Evolutionary conservation across 2,113 vertebrate genomes (phyloP), one percentile per base, ranked within the genome.

Genomic region (Passer domesticus): DNA sequence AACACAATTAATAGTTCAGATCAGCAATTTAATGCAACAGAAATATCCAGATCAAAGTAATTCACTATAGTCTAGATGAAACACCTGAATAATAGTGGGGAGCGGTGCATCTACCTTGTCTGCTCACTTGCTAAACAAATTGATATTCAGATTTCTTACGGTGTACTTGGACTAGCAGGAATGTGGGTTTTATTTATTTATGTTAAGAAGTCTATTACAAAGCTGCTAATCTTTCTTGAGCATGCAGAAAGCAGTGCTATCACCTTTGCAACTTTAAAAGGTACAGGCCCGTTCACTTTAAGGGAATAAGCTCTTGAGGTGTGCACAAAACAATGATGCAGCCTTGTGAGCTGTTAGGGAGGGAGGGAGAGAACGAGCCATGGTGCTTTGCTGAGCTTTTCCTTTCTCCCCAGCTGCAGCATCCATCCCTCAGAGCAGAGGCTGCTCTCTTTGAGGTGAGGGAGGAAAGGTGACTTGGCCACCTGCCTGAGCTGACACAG

Each of bases 201-300:
- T 33, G 15, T 28, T 52, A 64, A 50, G 17, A 49, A 69, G 46
- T 37, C 47, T 56, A 18, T 49, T 69, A 35, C 7, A 35, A 33
- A 67, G 27, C 14, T 23, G 30, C 35, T 49, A 13, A 25, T 7
- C 5, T 66, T 84, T 78, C n/a, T 62, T 62, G 3, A 56, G 31
- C 14, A 3, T 9, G 17, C n/a, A 53, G 33, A 37, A 41, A 86
- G 44, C 19, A n/a, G 4, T 12, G 6, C 15, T 8, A 4, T 30
- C 64, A 31, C 13, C 22, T 80, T 56, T 43, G 9, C 5, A 70
- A 18, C 5, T 20, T 16, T 22, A 8, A 27, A 41, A 85, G 6
- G 6, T 22, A 9, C 4, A 28, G 5, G 8, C 9, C 2, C 0
- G 0, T 30, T 68, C 3, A 4, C 14, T 49, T 25, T 13, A 14